Percentiles rank a stretch among this genome's conserved stretches.
These are phyloP conservation scores for Vultur gryphus DNA, from an alignment of 2,797 vertebrate genomes.

Conservation along the genomic window DNA sequence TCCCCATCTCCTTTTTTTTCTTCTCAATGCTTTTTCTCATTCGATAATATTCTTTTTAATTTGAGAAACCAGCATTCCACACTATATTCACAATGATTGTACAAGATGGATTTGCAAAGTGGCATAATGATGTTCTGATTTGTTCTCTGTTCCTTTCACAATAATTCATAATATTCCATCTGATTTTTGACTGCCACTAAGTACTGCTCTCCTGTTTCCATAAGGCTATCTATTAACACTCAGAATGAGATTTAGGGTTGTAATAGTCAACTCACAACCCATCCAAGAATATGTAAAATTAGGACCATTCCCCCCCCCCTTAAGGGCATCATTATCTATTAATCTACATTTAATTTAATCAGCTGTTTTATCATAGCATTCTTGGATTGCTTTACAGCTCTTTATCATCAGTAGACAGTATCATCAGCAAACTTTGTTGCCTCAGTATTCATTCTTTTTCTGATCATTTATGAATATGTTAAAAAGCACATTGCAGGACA, in stretches of 20 bases:
- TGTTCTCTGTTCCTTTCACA: constrained; percentile 30
- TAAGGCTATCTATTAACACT: constrained; percentile 33
- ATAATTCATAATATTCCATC: constrained; percentile 24
- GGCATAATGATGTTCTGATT: constrained; percentile 45
- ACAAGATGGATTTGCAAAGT: constrained; percentile 40
- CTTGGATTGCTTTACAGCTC: constrained; percentile 8
- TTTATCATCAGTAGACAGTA: neutral
- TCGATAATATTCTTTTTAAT: constrained; percentile 48
- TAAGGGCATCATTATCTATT: constrained; percentile 27
- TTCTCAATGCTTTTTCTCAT: neutral
- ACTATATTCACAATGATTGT: constrained; percentile 11
- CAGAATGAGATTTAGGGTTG: constrained; percentile 31
- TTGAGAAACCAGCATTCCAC: constrained; percentile 15
- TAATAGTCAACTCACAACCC: neutral
- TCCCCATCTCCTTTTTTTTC: neutral
- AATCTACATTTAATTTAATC: constrained; percentile 24
- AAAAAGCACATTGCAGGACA: neutral
- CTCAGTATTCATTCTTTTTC: neutral
- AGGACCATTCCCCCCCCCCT: neutral
- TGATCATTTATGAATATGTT: neutral
- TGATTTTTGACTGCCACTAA: constrained; percentile 25
- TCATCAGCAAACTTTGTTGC: neutral
- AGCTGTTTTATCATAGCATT: constrained; percentile 24
- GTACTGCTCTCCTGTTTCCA: neutral
- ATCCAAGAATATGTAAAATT: constrained; percentile 13